Base-by-base conservation (phyloP, 2,797 vertebrate species). In the Alfaro cultratus region DNA sequence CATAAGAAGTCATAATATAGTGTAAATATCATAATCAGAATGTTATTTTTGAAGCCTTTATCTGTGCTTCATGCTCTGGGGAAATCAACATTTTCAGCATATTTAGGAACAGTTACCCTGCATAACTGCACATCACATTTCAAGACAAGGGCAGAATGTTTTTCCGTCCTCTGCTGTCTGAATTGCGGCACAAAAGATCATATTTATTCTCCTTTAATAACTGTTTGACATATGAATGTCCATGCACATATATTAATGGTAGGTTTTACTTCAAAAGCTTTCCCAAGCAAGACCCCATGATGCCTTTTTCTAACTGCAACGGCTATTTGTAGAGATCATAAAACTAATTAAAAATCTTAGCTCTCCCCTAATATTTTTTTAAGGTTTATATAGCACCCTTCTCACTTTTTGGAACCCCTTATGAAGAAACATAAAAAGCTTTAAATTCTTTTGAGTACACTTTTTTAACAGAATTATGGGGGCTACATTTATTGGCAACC, bases 1-100 rank as follows among this genome's bases (percentile, higher is more conserved):
- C 93, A 94, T 55, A 49, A 89, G 85, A 89, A 86, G 92, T 95
- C 92, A 90, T 95, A 91, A 93, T 85, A 46, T 76, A 74, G 84
- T 34, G 16, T 80, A 86, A 93, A 94, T 94, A 93, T 94, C 89
- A 91, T 94, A 90, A 93, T 94, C 91, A 92, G 91, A 91, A 73
- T 84, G 90, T 88, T 92, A 92, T 94, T 93, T 92, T 89, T 85
- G 81, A 89, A 87, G 83, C 82, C 76, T 75, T 90, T 89, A 89
- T 76, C 88, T 47, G 29, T 75, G 77, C 79, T 41, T 87, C 80
- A 80, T 80, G 85, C 82, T 92, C 85, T 79, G 71, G 83, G 90
- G 78, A 85, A 85, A 86, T 88, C 83, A 84, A 34, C 83, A 78
- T 87, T 73, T 89, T 83, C 68, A 36, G 75, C 77, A 77, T 87